phyloP scores from a whole-genome alignment of 2,113 vertebrate genomes.

The Hemibagrus wyckioides region DNA sequence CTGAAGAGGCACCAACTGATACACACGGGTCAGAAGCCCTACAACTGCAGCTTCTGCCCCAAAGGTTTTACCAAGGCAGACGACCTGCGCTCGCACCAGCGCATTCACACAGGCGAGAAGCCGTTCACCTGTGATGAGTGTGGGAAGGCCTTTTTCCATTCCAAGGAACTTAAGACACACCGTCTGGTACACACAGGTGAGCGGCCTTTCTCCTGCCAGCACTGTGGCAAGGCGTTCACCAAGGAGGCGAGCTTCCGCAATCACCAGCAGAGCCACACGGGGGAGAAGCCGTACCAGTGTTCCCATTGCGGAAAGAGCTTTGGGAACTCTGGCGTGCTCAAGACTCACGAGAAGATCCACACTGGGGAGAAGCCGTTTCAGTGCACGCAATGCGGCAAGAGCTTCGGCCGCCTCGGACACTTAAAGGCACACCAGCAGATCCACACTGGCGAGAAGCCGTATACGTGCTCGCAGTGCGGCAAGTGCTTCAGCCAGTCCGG shows the following conservation, averaged over 20 bases:
- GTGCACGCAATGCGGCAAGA: slow-evolving; percentile 79
- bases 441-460: slow-evolving; percentile 77
- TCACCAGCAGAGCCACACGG: slow-evolving; percentile 75
- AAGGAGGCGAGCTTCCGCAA: slow-evolving; percentile 74
- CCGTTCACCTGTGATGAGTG: slow-evolving; percentile 74
- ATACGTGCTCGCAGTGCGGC: slow-evolving; percentile 68
- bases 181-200: slow-evolving; percentile 75
- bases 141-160: slow-evolving; percentile 73
- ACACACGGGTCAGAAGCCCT: slow-evolving; percentile 77
- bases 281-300: slow-evolving; percentile 73
- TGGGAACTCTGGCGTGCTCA: slow-evolving; percentile 76
- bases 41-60: slow-evolving; percentile 77
- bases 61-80: slow-evolving; percentile 79
- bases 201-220: slow-evolving; percentile 70
- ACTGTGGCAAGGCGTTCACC: slow-evolving; percentile 76
- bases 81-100: slow-evolving; percentile 76
- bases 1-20: slow-evolving; percentile 78
- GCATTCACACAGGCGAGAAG: slow-evolving; percentile 76
- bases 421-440: slow-evolving; percentile 82
- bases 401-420: slow-evolving; percentile 77
- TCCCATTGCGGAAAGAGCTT: slow-evolving; percentile 76
- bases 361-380: slow-evolving; percentile 75
- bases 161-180: slow-evolving; percentile 76
- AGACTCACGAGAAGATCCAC: slow-evolving; percentile 80
- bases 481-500: slow-evolving; percentile 80